phyloP scores from a whole-genome alignment of 2,113 vertebrate species.

The Peromyscus maniculatus region DNA sequence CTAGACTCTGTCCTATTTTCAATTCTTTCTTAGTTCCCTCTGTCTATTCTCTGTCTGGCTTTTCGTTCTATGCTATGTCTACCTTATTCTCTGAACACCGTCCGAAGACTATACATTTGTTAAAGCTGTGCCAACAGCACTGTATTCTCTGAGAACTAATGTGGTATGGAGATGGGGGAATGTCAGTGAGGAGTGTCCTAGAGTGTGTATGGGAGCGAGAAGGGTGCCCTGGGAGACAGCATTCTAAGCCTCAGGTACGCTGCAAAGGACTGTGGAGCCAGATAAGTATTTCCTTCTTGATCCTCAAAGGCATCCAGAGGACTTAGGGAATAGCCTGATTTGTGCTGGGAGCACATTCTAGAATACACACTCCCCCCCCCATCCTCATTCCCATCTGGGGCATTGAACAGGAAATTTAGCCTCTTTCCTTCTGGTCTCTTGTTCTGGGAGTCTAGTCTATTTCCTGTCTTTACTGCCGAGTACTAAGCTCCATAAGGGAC shows the following conservation, averaged over 20 bases:
- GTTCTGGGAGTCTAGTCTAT: neutral
- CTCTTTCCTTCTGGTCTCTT: neutral
- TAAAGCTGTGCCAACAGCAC: neutral
- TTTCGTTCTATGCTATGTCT: neutral
- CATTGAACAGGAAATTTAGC: neutral
- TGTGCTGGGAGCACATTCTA: neutral
- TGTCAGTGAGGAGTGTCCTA: neutral
- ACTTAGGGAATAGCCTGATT: neutral
- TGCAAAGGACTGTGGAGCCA: neutral
- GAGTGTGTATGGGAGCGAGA: neutral
- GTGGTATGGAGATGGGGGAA: neutral
- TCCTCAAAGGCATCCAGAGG: neutral
- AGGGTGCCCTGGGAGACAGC: rapidly evolving
- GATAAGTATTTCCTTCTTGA: neutral
- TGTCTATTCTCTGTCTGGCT: neutral
- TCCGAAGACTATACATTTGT: neutral
- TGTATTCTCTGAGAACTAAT: neutral
- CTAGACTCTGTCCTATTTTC: neutral
- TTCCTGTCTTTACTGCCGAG: neutral
- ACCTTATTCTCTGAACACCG: neutral
- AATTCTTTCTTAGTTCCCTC: neutral
- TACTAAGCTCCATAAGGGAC: neutral
- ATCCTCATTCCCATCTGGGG: neutral
- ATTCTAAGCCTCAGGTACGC: rapidly evolving
- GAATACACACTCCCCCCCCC: neutral